Evolutionary conservation across 2,888 invertebrate species (phyloP).

Genomic region (Luperina testacea): DNA sequence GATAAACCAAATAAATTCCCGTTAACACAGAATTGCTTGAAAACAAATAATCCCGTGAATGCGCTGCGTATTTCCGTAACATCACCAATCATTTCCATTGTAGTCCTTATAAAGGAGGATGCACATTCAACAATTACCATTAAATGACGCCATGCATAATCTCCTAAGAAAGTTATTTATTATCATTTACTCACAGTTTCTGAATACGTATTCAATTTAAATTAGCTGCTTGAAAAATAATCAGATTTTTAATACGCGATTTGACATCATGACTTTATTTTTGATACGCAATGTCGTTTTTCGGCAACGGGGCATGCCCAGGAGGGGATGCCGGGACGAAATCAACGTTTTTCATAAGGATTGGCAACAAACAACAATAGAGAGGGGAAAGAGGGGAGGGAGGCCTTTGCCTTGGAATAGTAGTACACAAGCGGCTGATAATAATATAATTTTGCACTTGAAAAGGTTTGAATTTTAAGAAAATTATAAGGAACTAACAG

Average conservation of each 20-base stretch:
- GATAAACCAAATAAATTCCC: slow-evolving; percentile 38
- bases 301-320: too few relatives aligned
- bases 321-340: too few relatives aligned
- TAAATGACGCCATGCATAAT: not conserved
- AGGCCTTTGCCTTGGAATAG: too few relatives aligned
- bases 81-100: slow-evolving; percentile 57
- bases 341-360: too few relatives aligned
- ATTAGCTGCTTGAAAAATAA: not conserved
- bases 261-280: not conserved
- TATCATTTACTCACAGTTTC: not conserved
- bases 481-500: too few relatives aligned
- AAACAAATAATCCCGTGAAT: slow-evolving; percentile 47
- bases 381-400: too few relatives aligned
- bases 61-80: slow-evolving; percentile 52
- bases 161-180: not conserved
- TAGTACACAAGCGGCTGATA: too few relatives aligned
- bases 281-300: not conserved
- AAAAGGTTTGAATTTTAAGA: too few relatives aligned
- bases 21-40: slow-evolving; percentile 46
- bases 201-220: not conserved
- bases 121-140: not conserved
- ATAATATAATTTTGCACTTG: not conserved
- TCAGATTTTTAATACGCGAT: not conserved
- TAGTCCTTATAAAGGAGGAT: slow-evolving; percentile 14
- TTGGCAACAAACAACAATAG: too few relatives aligned